phyloP scores from a whole-genome alignment of 2,888 invertebrate species.

The Autographa pulchrina region DNA sequence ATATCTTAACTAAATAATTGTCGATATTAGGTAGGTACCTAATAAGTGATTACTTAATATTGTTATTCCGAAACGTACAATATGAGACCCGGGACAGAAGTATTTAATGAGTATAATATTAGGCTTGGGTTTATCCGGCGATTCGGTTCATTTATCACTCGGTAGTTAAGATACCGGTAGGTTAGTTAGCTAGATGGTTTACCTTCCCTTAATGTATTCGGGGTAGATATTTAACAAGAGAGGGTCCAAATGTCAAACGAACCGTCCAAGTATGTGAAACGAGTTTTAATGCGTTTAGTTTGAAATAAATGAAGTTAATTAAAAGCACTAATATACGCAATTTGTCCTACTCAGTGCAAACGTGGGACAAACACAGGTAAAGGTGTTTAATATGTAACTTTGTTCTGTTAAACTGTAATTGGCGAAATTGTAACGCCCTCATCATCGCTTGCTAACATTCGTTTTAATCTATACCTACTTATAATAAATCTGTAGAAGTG shows the following conservation, averaged over 20 bases:
- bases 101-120: not conserved
- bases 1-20: too few species aligned
- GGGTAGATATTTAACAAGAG: constrained; percentile 18
- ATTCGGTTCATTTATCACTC: constrained; percentile 26
- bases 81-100: not conserved
- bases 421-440: too few species aligned
- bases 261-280: not conserved
- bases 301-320: constrained; percentile 2
- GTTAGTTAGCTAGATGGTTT: constrained; percentile 7
- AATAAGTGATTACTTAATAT: not conserved
- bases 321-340: not conserved
- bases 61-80: not conserved
- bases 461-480: too few species aligned
- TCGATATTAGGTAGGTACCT: too few species aligned
- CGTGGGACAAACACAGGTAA: not conserved
- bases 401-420: too few species aligned
- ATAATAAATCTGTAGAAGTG: too few species aligned
- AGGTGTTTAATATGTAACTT: not conserved
- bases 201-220: constrained; percentile 13
- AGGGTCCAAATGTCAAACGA: constrained; percentile 20
- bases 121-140: constrained; percentile 14
- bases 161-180: constrained; percentile 10
- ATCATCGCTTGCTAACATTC: too few species aligned
- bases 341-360: not conserved
- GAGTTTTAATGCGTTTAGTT: constrained; percentile 6